Percentiles rank a stretch among this genome's conserved stretches.
Conservation (phyloP, 2,888 invertebrate species). For the Lepas anatifera region DNA sequence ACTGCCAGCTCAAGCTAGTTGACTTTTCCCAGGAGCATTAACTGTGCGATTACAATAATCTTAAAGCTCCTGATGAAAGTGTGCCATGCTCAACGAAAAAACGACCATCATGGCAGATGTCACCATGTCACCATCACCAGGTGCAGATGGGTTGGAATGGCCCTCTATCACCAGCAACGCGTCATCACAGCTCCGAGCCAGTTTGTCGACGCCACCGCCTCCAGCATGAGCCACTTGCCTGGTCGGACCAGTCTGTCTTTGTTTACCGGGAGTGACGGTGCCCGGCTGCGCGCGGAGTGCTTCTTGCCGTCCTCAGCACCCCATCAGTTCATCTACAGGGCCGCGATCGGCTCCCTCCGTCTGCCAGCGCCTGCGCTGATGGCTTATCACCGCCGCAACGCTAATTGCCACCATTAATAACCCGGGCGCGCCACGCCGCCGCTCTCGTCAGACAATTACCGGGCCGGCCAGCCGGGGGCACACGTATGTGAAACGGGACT, state of each 20-base stretch:
- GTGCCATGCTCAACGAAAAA: background rate
- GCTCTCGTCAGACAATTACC: background rate
- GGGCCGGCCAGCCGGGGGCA: background rate
- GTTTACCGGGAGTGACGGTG: background rate
- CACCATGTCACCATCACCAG: no score
- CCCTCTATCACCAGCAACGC: no score
- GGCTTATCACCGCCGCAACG: background rate
- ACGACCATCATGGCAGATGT: background rate
- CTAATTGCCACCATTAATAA: slow-evolving; percentile 11
- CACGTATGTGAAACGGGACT: background rate
- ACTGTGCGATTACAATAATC: slow-evolving; percentile 2
- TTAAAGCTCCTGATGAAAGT: background rate
- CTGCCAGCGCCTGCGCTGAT: background rate
- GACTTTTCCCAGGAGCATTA: slow-evolving; percentile 8
- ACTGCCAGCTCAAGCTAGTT: no score
- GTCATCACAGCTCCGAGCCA: no score
- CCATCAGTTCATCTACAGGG: slow-evolving; percentile 1
- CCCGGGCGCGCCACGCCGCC: background rate
- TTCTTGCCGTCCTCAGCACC: no score
- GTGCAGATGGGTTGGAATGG: no score
- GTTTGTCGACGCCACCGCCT: no score
- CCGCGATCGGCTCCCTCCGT: background rate
- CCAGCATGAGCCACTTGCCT: no score
- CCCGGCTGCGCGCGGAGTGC: background rate
- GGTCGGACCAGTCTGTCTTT: background rate